phyloP scores from a whole-genome alignment of 2,888 invertebrate species.

The Rhaphigaster nebulosa region DNA sequence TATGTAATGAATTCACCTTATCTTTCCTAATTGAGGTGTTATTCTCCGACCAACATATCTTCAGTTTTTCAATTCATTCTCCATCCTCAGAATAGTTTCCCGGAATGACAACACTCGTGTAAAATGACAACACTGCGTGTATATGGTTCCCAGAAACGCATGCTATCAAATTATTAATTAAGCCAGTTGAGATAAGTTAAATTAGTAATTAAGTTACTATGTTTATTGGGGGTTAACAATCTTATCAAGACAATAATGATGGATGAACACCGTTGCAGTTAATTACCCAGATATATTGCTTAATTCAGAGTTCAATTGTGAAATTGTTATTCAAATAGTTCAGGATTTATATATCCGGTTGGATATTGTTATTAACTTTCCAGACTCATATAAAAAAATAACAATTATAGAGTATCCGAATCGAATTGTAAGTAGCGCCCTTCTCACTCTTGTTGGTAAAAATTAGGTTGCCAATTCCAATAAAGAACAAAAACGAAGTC shows the following conservation, averaged over 20 bases:
- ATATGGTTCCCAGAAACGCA: not conserved
- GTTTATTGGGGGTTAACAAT: not conserved
- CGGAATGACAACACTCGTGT: not conserved
- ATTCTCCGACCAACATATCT: not conserved
- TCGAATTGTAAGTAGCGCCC: too few species aligned
- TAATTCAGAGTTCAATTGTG: not conserved
- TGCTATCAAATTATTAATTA: not conserved
- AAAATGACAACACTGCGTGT: too few species aligned
- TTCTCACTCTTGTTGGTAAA: too few species aligned
- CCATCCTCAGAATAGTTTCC: not conserved
- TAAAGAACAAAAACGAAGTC: too few species aligned
- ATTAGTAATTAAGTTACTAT: not conserved
- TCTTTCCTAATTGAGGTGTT: conserved; percentile 1
- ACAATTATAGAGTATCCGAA: not conserved
- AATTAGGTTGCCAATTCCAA: too few species aligned
- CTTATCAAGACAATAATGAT: not conserved
- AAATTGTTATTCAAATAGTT: not conserved
- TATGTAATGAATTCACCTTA: conserved; percentile 14
- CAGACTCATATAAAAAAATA: not conserved
- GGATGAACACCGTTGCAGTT: not conserved
- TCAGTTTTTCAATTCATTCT: not conserved
- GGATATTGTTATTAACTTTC: not conserved
- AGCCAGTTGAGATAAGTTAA: not conserved
- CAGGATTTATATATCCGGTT: not conserved
- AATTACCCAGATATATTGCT: not conserved